Conservation (phyloP, 2,888 invertebrate species). For the Chloroclystis v-ata region DNA sequence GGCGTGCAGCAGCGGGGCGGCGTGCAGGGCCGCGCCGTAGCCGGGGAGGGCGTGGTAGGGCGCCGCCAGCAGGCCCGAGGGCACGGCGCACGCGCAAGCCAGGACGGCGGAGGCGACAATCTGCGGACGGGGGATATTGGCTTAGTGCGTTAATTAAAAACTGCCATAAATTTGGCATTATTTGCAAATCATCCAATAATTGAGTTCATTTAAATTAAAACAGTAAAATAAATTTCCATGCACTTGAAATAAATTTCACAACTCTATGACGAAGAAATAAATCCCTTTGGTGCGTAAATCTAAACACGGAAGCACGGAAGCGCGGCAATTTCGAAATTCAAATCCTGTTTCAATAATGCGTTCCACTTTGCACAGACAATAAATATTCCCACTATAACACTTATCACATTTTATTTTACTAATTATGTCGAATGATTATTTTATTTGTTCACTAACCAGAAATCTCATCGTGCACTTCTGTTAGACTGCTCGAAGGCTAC, state of each 20-base stretch:
- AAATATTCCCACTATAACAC: background rate
- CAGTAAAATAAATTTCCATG: too few species aligned
- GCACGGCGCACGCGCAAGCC: constrained; percentile 68
- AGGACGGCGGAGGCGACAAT: constrained; percentile 77
- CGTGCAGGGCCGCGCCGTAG: constrained; percentile 38
- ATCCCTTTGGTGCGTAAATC: background rate
- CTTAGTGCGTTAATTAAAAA: too few species aligned
- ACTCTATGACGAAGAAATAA: background rate
- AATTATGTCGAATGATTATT: background rate
- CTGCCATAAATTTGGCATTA: too few species aligned
- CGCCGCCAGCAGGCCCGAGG: constrained; percentile 60
- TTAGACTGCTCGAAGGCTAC: constrained; percentile 76
- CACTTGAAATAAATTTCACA: background rate
- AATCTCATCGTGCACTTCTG: constrained; percentile 76
- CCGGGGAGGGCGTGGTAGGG: constrained; percentile 35
- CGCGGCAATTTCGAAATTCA: background rate
- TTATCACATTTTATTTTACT: background rate
- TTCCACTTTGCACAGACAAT: background rate
- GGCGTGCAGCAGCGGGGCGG: constrained; percentile 40
- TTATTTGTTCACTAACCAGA: constrained; percentile 59
- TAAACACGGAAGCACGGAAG: background rate
- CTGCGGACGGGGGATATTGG: constrained; percentile 52
- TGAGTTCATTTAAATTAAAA: too few species aligned
- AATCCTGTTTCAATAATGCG: background rate
- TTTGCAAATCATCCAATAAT: too few species aligned